Evolutionary conservation across 2,113 vertebrate genomes (phyloP).

Genomic region (Bubo bubo): DNA sequence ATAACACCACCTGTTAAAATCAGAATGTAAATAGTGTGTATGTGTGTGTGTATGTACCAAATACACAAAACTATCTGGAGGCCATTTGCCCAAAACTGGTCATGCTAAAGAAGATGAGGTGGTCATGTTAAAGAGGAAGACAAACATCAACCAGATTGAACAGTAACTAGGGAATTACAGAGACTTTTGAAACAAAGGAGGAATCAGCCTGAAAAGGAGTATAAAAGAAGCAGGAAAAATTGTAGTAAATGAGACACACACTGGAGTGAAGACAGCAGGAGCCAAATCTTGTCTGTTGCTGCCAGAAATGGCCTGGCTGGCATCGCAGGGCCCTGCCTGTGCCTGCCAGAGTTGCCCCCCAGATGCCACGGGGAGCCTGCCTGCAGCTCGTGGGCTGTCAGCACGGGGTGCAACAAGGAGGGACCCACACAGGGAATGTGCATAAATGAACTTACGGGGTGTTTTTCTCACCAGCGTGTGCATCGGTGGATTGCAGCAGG

Average conservation of each 20-base stretch:
- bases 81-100: background rate
- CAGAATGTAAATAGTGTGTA: background rate
- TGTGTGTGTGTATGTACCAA: background rate
- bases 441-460: background rate
- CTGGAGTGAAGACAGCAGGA: background rate
- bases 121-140: background rate
- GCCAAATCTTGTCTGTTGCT: background rate
- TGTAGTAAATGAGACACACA: background rate
- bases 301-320: background rate
- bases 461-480: fast-evolving
- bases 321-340: background rate
- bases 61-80: background rate
- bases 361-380: background rate
- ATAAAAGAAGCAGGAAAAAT: background rate
- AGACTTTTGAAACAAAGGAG: background rate
- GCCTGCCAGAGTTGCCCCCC: background rate
- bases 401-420: background rate
- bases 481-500: background rate
- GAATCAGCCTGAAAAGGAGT: background rate
- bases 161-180: background rate
- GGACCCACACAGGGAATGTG: background rate
- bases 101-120: background rate
- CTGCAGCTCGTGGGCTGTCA: background rate
- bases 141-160: background rate
- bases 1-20: background rate